Evolutionary conservation across 2,113 vertebrate genomes (phyloP).

Genomic region (Picathartes gymnocephalus): DNA sequence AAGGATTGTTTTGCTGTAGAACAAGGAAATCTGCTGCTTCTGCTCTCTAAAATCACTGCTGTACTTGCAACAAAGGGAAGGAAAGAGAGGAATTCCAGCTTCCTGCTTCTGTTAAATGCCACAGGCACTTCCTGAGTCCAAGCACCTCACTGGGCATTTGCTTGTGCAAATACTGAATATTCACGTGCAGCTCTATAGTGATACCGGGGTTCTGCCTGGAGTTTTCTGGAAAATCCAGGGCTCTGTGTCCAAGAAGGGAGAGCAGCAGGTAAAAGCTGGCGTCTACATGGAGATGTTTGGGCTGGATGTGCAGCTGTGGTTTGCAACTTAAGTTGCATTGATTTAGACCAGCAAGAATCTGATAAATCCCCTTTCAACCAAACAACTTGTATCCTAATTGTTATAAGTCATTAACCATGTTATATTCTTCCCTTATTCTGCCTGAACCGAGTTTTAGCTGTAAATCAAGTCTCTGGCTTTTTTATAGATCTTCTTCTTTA

Average conservation of each 20-base stretch:
- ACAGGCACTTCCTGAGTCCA: not conserved
- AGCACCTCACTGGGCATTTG: not conserved
- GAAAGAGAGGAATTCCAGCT: not conserved
- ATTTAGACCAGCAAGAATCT: not conserved
- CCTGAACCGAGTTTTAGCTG: not conserved
- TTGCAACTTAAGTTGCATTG: rapidly evolving
- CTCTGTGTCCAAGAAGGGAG: not conserved
- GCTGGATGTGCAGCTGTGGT: not conserved
- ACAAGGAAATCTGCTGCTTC: not conserved
- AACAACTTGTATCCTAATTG: not conserved
- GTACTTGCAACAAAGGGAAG: not conserved
- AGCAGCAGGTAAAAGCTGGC: not conserved
- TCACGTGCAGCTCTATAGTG: rapidly evolving
- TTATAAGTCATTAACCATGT: not conserved
- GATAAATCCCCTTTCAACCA: not conserved
- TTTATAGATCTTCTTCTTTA: not conserved
- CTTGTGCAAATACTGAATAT: not conserved
- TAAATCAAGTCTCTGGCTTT: not conserved
- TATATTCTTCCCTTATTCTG: not conserved
- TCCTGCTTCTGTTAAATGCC: not conserved
- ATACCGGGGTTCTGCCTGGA: not conserved
- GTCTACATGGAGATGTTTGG: not conserved
- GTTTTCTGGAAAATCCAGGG: not conserved
- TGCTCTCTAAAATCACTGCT: not conserved
- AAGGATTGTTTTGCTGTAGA: not conserved